phyloP scores from a whole-genome alignment of 37 sponge, comb jelly and placozoan species.

The Ephydatia muelleri region DNA sequence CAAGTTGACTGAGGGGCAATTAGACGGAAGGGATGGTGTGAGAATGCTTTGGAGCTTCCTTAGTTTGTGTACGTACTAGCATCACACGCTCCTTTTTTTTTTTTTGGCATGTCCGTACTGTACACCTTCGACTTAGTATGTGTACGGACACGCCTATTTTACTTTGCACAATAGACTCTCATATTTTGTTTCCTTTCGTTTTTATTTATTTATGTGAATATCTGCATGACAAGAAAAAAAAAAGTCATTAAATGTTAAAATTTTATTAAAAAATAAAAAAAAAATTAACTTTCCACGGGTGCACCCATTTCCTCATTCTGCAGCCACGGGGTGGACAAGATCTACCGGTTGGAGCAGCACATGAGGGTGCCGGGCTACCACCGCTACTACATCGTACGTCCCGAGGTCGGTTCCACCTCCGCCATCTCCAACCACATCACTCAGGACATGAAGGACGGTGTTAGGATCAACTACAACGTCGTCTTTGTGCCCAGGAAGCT shows the following conservation, averaged over 20 bases:
- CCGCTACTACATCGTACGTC: constrained; percentile 67
- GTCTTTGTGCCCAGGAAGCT: constrained; percentile 74
- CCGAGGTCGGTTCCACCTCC: constrained; percentile 40
- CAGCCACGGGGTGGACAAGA: constrained; percentile 64
- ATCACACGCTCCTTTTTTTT: no score
- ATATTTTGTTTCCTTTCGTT: no score
- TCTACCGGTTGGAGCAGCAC: constrained; percentile 58
- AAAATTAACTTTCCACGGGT: neutral
- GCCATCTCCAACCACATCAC: constrained; percentile 56
- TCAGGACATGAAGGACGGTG: neutral
- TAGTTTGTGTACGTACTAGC: no score
- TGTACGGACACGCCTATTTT: no score
- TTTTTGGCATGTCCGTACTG: no score
- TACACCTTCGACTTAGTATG: no score
- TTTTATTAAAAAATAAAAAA: no score
- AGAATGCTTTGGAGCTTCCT: no score
- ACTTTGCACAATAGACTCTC: no score
- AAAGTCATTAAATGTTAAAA: no score
- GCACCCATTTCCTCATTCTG: neutral
- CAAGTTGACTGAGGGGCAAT: neutral
- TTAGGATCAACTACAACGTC: constrained; percentile 20
- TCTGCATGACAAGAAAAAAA: no score
- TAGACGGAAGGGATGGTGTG: neutral
- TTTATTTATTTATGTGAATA: no score
- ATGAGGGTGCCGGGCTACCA: constrained; percentile 35